These are phyloP conservation scores for Ormyrus labotus DNA, from an alignment of 2,888 invertebrate genomes.

Conservation along the genomic window DNA sequence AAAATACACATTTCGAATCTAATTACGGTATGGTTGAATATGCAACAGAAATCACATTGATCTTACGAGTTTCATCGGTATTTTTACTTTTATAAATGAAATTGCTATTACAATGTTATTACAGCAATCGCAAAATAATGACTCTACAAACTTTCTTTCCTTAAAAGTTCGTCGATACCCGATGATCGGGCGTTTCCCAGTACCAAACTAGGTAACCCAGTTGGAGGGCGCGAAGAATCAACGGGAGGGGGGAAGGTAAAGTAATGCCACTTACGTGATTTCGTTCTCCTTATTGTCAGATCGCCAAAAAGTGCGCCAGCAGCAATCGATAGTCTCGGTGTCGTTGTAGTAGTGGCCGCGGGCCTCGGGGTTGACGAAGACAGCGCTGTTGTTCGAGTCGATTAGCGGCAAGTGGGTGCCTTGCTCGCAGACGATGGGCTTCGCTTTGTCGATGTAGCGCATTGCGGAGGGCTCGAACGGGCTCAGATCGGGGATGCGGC, in stretches of 20 bases:
- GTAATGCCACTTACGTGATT: conserved; percentile 67
- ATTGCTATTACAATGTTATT: too few species aligned
- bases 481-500: conserved; percentile 82
- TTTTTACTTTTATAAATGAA: too few species aligned
- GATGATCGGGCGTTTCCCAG: too few species aligned
- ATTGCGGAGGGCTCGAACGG: conserved; percentile 80
- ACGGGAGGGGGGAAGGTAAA: too few species aligned
- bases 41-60: too few species aligned
- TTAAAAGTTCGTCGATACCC: too few species aligned
- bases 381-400: conserved; percentile 79
- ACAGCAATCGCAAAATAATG: too few species aligned
- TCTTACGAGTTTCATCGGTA: too few species aligned
- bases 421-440: conserved; percentile 77
- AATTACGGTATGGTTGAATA: neutral
- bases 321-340: conserved; percentile 78
- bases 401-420: conserved; percentile 78
- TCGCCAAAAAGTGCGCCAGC: conserved; percentile 80
- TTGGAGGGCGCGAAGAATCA: too few species aligned
- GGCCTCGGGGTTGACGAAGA: conserved; percentile 78
- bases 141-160: too few species aligned
- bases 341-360: conserved; percentile 77
- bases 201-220: too few species aligned
- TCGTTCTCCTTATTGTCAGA: conserved; percentile 76
- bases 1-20: neutral
- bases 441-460: conserved; percentile 77